Conservation (phyloP, 2,888 invertebrate species). For the Thysanoteuthis rhombus region DNA sequence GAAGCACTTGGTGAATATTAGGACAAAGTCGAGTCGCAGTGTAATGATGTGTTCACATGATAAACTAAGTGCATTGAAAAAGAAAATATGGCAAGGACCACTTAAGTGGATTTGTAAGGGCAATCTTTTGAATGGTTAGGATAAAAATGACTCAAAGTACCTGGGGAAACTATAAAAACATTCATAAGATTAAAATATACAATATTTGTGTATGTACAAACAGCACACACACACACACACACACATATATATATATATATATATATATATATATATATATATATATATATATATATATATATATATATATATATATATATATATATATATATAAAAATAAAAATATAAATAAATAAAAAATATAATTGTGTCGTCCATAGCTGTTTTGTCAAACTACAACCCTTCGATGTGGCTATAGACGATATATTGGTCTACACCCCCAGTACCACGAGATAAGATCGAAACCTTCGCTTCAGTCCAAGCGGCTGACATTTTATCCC, state of each 20-base stretch:
- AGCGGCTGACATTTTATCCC: too few relatives aligned
- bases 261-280: not conserved
- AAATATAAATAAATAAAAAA: too few relatives aligned
- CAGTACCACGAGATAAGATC: too few relatives aligned
- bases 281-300: not conserved
- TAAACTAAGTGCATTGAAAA: not conserved
- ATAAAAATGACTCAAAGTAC: not conserved
- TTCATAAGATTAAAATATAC: too few relatives aligned
- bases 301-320: not conserved
- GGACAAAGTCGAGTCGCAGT: not conserved
- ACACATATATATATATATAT: not conserved
- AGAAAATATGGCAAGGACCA: not conserved
- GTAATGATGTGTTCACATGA: not conserved
- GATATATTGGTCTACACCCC: too few relatives aligned
- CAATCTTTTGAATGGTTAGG: not conserved
- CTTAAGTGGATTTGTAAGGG: not conserved
- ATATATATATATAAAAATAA: not conserved
- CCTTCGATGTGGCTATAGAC: too few relatives aligned
- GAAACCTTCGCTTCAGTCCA: too few relatives aligned
- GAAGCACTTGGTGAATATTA: not conserved
- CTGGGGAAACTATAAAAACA: not conserved
- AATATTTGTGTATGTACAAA: too few relatives aligned
- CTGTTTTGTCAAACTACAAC: too few relatives aligned
- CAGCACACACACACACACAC: too few relatives aligned
- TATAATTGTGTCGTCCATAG: too few relatives aligned